Evolutionary conservation across 2,113 vertebrate species (phyloP).

Genomic region (Calyptomena viridis): DNA sequence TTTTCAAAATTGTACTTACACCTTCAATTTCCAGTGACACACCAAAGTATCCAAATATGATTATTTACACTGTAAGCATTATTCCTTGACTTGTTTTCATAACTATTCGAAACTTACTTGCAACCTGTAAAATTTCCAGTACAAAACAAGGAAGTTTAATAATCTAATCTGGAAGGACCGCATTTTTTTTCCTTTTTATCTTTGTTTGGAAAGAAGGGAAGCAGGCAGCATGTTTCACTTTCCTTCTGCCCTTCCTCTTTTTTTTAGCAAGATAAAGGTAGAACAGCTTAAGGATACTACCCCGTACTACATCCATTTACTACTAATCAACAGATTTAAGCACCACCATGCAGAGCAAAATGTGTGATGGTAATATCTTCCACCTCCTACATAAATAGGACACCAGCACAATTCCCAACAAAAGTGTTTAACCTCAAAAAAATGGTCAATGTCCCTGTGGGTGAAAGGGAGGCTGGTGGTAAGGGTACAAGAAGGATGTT

Average conservation of each 20-base stretch:
- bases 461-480: not conserved
- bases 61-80: not conserved
- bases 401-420: not conserved
- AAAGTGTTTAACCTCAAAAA: not conserved
- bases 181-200: not conserved
- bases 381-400: not conserved
- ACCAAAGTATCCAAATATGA: not conserved
- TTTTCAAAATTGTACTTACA: not conserved
- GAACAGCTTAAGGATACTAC: not conserved
- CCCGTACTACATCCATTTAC: not conserved
- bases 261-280: not conserved
- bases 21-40: not conserved
- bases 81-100: not conserved
- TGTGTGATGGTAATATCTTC: not conserved
- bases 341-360: fast-evolving
- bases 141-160: not conserved
- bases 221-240: not conserved
- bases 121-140: not conserved
- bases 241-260: not conserved
- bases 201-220: not conserved
- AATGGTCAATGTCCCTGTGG: not conserved
- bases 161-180: not conserved
- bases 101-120: not conserved
- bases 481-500: not conserved
- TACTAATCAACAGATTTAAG: not conserved